Base-by-base conservation (phyloP, 2,888 invertebrate genomes). In the Ophion obscuratus region DNA sequence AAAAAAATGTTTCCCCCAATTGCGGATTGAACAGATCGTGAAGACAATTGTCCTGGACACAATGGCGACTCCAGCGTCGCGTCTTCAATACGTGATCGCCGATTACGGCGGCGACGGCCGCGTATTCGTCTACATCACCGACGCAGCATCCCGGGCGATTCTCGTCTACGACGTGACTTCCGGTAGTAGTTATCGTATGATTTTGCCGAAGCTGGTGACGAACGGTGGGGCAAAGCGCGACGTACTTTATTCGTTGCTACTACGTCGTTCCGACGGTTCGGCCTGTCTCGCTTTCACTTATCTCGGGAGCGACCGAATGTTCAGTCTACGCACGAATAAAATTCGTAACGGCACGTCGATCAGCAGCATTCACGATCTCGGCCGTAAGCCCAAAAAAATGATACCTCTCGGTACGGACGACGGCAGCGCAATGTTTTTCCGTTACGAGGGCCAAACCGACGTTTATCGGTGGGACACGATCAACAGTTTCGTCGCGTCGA, bases 201-300 rank as follows among this genome's bases (percentile, higher is more conserved):
- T 96, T 1, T 92, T 96, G 40, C 96, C 96, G 0, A 95, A 95
- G 89, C 95, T 95, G 0, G 94, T 95, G 0, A 92, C 94, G 0
- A 91, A 92, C 0, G 96, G 95, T 0, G 95, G 95, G 87, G 92
- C 95, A 0, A 95, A 95, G 14, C 94, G 96, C 10, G 95, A 96
- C 87, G 97, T 97, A 1, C 95, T 97, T 0, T 97, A 97, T 91
- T 94, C 97, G 20, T 95, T 96, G 0, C 93, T 97, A 2, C 94
- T 96, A 0, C 95, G 95, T 14, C 95, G 95, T 79, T 94, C 95
- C 17, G 95, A 96, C 59, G 95, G 96, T 47, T 95, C 95, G 75
- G 95, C 95, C 1, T 95, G 95, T 64, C 93, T 97, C 0, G 94
- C 96, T 87, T 95, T 97, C 88, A 96, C 96, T 0, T 96, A 97